Conservation (phyloP, 2,888 invertebrate species). For the Plebejus melissa region DNA sequence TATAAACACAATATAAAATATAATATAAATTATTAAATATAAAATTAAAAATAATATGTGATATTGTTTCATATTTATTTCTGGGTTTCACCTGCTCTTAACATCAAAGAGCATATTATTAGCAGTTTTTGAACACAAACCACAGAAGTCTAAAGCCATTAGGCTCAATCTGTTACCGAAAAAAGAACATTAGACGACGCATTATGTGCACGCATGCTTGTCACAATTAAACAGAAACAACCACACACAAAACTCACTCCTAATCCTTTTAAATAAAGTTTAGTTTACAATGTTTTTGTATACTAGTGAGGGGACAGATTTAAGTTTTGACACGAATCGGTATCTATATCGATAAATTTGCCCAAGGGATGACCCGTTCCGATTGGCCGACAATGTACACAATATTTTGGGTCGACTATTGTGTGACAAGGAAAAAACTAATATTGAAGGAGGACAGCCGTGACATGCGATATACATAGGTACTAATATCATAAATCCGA, state of each 20-base stretch:
- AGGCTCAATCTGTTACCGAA: constrained; percentile 35
- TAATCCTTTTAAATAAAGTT: not conserved
- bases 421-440: constrained; percentile 10
- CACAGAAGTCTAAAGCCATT: constrained; percentile 39
- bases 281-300: constrained; percentile 19
- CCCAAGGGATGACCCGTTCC: constrained; percentile 36
- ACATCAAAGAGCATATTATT: constrained; percentile 20
- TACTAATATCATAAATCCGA: not conserved
- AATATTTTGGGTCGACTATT: constrained; percentile 12
- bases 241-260: constrained; percentile 20
- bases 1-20: not conserved
- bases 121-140: constrained; percentile 31
- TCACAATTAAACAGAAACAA: constrained; percentile 38
- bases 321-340: constrained; percentile 34
- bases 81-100: constrained; percentile 2
- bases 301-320: constrained; percentile 29
- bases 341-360: constrained; percentile 37
- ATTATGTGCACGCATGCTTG: constrained; percentile 39
- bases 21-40: not conserved
- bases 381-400: constrained; percentile 36
- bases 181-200: constrained; percentile 39
- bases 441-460: constrained; percentile 20
- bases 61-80: constrained; percentile 21
- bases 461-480: not conserved
- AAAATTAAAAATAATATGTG: not conserved